Percentiles rank a stretch among this genome's conserved stretches.
phyloP scores from a whole-genome alignment of 2,113 vertebrate genomes.

The Corydoras sp. region DNA sequence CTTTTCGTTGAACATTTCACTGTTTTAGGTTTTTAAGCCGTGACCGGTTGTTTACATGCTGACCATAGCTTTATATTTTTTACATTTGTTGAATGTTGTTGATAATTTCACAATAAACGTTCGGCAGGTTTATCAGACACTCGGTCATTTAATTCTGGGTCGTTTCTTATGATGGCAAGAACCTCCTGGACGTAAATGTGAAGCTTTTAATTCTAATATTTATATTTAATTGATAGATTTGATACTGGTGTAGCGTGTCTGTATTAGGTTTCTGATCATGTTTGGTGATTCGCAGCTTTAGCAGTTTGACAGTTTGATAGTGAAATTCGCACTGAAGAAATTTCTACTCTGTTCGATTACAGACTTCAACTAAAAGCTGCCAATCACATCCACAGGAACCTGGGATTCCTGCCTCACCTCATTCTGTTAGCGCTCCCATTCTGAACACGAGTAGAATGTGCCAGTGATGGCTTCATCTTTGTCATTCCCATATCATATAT shows the following conservation, averaged over 20 bases:
- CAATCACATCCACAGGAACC: constrained; percentile 8
- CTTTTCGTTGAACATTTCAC: constrained; percentile 46
- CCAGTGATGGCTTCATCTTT: constrained; percentile 51
- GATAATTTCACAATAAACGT: not conserved
- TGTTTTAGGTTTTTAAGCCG: constrained; percentile 42
- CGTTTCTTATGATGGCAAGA: constrained; percentile 32
- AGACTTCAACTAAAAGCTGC: constrained; percentile 1
- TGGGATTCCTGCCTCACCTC: constrained; percentile 22
- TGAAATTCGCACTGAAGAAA: constrained; percentile 33
- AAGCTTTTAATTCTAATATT: constrained; percentile 48
- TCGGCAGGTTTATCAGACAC: constrained; percentile 8
- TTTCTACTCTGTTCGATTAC: constrained; percentile 11
- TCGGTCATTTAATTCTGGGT: constrained; percentile 10
- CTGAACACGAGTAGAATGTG: constrained; percentile 24
- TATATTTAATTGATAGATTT: constrained; percentile 38
- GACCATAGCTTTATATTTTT: constrained; percentile 38
- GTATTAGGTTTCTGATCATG: constrained; percentile 24
- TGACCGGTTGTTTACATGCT: constrained; percentile 59
- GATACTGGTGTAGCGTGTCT: constrained; percentile 9
- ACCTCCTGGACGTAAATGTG: constrained; percentile 34
- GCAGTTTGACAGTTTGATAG: constrained; percentile 17
- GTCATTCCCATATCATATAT: constrained; percentile 59
- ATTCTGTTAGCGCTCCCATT: constrained; percentile 6
- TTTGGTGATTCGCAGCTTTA: constrained; percentile 24
- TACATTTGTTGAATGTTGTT: constrained; percentile 20